Base-by-base conservation (phyloP, 2,888 invertebrate species). In the Megamerina dolium region DNA sequence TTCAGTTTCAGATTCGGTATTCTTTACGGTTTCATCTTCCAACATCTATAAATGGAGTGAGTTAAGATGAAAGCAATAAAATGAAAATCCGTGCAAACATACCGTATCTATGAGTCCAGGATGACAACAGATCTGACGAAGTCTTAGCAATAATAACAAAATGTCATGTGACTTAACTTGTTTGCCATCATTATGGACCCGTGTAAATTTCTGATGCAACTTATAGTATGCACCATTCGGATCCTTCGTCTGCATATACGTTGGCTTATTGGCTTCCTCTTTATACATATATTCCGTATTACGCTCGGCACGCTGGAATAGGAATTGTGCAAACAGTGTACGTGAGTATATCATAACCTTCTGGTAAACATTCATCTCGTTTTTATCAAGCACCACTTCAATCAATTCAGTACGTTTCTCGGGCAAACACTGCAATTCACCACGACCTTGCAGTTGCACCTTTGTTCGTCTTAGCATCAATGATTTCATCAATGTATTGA, bases 101-200 rank as follows among this genome's bases (percentile, higher is more conserved):
- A 81, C 81, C 45, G 77, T 65, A 57, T 79, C 78, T 55, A 93
- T 87, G 13, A 96, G 76, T 0, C 84, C 83, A 20, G 93, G 86
- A 74, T 95, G 94, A 61, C 89, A 87, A 63, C 90, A 90, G 46
- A 89, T 82, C 66, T 97, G 95, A 1, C 95, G 77, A 45, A 96
- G 71, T 10, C 95, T 78, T 42, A 95, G 70, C 12, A 96, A 66
- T 2, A 94, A 74, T 0, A 92, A 86, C 51, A 96, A 72, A 66
- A 91, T 86, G 70, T 80, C 79, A 75, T 81, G 76, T 30, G 79
- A 75, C 63, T 80, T 74, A 39, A 80, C 78, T 54, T 81, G 76
- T 57, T 78, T 73, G 36, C 72, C 70, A 45, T 74, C 72, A 61
- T 79, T 77, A 63, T 81, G 77, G 43, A 81, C 57, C 19, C 75